These are phyloP conservation scores for Strix uralensis DNA, from an alignment of 2,113 vertebrate species.

Conservation along the genomic window DNA sequence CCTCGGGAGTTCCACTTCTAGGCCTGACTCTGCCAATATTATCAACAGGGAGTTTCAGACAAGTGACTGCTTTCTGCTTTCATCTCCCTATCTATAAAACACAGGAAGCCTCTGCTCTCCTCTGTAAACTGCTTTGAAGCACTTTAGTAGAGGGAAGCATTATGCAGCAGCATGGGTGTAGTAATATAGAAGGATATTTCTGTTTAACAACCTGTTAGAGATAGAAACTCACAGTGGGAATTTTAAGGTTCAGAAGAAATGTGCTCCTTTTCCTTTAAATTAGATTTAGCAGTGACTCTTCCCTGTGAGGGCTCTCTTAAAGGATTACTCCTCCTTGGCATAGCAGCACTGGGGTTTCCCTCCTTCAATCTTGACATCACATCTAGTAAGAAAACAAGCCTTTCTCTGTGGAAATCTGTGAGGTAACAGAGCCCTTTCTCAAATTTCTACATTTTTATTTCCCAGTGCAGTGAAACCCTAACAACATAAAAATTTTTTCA, in stretches of 20 bases:
- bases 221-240: background rate
- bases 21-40: background rate
- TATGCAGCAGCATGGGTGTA: background rate
- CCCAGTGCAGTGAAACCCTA: background rate
- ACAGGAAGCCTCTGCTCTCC: background rate
- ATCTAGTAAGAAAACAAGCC: background rate
- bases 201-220: slow-evolving; percentile 6
- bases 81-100: background rate
- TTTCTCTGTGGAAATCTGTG: background rate
- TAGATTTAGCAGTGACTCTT: background rate
- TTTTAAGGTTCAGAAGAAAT: slow-evolving; percentile 14
- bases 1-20: background rate
- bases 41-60: background rate
- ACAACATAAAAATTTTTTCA: slow-evolving; percentile 9
- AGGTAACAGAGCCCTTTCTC: background rate
- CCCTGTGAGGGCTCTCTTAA: background rate
- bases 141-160: background rate
- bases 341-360: background rate
- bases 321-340: background rate
- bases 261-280: background rate
- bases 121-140: background rate
- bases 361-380: background rate
- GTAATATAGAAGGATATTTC: background rate
- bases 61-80: background rate
- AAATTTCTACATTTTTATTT: slow-evolving; percentile 18